Evolutionary conservation across 2,888 invertebrate species (phyloP), one percentile per base, ranked within the genome.

Genomic region (Xanthia togata): DNA sequence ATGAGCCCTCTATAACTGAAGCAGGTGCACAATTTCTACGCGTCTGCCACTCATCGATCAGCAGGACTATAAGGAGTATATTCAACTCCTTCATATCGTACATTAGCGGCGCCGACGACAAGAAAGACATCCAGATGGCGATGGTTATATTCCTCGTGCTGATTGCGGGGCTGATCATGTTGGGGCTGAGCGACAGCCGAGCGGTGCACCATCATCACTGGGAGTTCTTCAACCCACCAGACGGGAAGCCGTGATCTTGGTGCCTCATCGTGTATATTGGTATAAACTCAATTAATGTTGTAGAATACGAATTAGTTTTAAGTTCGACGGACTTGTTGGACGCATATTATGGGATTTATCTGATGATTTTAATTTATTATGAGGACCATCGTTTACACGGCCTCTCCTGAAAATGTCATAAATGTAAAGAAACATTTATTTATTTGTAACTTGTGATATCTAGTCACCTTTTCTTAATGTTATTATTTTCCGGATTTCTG

Each of bases 201-300:
- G 97, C 98, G 70, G 97, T 98, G 85, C 98, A 98, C 92, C 97
- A 98, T 88, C 98, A 98, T 92, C 98, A 98, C 89, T 98, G 98
- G 98, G 98, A 98, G 93, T 98, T 98, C 93, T 98, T 98, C 89
- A 98, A 98, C 95, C 98, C 98, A 20, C 98, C 98, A 14, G 97
- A 97, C 81, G 97, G 96, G 59, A 96, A 97, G 70, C 94, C 94
- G 75, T 96, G 89, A 94, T 84, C 38, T 74, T 62, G 38, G 50
- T 68, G 65, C 59, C 57, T 74, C 73, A 81, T 79, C 71, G 63
- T 74, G 59, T 82, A 75, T 76, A 74, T 77, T 85, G 81, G 78
- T 83, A 84, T 65, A 75, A 73, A 72, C 60, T 73, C 44, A 47
- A 75, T 71, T 65, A 70, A 74, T 47, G 41, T 77, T 73, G 70